A percentile compares a stretch with the other conserved stretches of the same genome.
Conservation (phyloP, 2,113 vertebrate species). For the Myiozetetes cayanensis region DNA sequence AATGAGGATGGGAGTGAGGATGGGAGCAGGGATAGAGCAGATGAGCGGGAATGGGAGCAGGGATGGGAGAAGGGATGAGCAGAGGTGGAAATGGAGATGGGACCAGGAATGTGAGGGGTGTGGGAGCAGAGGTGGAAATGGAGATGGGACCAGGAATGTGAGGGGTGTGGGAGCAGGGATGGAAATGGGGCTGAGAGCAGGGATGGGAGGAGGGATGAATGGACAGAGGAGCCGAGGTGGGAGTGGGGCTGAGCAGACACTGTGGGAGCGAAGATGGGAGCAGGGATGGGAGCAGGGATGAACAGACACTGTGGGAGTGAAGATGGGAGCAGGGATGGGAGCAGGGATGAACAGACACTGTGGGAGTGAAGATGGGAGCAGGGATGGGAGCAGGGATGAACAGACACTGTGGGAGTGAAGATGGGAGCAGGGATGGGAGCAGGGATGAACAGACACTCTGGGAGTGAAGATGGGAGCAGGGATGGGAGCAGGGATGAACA, state of each 20-base stretch:
- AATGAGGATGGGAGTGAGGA: no score
- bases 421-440: not conserved
- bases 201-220: no score
- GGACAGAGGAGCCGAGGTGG: no score
- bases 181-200: accelerated
- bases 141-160: no score
- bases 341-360: not conserved
- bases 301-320: no score
- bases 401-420: not conserved
- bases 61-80: accelerated
- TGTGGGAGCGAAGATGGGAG: not conserved
- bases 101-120: no score
- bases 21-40: no score
- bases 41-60: accelerated
- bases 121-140: not conserved
- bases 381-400: not conserved
- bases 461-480: no score
- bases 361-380: no score
- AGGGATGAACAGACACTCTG: no score
- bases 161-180: no score
- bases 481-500: no score
- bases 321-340: not conserved
- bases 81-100: not conserved
- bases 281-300: not conserved
- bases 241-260: accelerated